These are phyloP conservation scores for Limnothrissa miodon DNA, from an alignment of 2,113 vertebrate species.

Conservation along the genomic window DNA sequence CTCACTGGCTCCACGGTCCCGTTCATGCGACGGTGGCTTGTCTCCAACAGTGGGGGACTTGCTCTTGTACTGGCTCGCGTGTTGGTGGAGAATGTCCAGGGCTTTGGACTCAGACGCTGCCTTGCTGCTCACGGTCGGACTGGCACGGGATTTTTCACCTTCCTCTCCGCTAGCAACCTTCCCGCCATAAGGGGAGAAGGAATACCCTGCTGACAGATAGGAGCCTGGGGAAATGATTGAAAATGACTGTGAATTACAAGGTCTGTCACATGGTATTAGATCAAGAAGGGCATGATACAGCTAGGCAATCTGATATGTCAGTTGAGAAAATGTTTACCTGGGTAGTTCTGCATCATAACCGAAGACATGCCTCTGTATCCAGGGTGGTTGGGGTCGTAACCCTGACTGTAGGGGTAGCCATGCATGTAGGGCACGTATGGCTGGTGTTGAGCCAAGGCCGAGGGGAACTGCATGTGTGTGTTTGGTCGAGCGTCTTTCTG, in stretches of 20 bases:
- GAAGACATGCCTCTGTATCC: conserved; percentile 94
- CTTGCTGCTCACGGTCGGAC: conserved; percentile 89
- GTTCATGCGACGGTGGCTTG: conserved; percentile 80
- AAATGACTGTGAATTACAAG: conserved; percentile 7
- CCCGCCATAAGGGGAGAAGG: conserved; percentile 91
- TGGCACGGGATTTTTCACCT: conserved; percentile 89
- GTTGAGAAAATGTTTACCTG: conserved; percentile 75
- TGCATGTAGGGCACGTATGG: conserved; percentile 99
- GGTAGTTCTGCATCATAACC: conserved; percentile 99
- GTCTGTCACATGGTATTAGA: neutral
- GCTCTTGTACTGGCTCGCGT: conserved; percentile 99
- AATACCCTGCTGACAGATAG: conserved; percentile 92
- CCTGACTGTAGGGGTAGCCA: conserved; percentile 94
- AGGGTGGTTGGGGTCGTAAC: conserved; percentile 94
- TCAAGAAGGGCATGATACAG: neutral
- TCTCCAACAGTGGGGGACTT: conserved; percentile 95
- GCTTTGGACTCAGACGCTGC: conserved; percentile 92
- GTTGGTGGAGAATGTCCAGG: conserved; percentile 96
- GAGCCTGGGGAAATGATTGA: conserved; percentile 72
- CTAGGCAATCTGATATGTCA: neutral
- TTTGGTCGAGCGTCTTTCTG: conserved; percentile 89
- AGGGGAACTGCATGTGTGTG: conserved; percentile 90
- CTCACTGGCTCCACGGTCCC: conserved; percentile 79
- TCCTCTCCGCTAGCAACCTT: conserved; percentile 87
- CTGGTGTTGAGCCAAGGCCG: conserved; percentile 92